Conservation (phyloP, 2,888 invertebrate species). For the Leptinotarsa haldemani region DNA sequence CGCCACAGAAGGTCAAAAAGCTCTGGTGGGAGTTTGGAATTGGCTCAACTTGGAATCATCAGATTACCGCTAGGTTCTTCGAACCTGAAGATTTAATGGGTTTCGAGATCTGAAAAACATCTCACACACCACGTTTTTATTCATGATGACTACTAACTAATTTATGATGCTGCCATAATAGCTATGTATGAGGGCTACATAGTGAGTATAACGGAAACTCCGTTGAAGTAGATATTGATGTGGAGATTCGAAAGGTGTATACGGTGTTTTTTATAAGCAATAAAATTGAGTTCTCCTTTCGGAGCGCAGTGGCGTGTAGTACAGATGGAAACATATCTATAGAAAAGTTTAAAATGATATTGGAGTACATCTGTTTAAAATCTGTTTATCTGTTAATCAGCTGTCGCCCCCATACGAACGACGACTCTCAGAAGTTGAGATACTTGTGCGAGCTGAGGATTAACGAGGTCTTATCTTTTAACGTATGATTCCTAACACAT, state of each 20-base stretch:
- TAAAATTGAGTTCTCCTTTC: neutral
- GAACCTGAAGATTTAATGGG: constrained; percentile 27
- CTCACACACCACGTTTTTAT: constrained; percentile 10
- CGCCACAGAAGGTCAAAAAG: constrained; percentile 39
- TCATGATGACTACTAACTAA: neutral
- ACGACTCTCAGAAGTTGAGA: too few species aligned
- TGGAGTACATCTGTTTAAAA: too few species aligned
- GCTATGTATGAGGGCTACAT: neutral
- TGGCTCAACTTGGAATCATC: constrained; percentile 16
- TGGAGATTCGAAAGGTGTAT: constrained; percentile 9
- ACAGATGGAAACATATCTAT: neutral
- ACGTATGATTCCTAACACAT: too few species aligned
- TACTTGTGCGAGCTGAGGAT: too few species aligned
- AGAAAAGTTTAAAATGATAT: too few species aligned
- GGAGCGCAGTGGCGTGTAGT: neutral
- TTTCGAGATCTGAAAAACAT: constrained; percentile 19
- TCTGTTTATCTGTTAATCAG: too few species aligned
- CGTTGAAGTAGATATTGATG: constrained; percentile 4
- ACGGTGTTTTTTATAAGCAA: constrained; percentile 6
- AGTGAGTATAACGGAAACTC: constrained; percentile 8
- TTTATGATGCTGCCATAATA: constrained; percentile 14
- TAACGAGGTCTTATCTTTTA: too few species aligned
- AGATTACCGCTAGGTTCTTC: constrained; percentile 38
- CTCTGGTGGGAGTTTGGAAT: constrained; percentile 32
- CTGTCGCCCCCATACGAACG: too few species aligned